Base-by-base conservation (phyloP, 92 coral and sea anemone genomes). In the Blastomussa wellsi region DNA sequence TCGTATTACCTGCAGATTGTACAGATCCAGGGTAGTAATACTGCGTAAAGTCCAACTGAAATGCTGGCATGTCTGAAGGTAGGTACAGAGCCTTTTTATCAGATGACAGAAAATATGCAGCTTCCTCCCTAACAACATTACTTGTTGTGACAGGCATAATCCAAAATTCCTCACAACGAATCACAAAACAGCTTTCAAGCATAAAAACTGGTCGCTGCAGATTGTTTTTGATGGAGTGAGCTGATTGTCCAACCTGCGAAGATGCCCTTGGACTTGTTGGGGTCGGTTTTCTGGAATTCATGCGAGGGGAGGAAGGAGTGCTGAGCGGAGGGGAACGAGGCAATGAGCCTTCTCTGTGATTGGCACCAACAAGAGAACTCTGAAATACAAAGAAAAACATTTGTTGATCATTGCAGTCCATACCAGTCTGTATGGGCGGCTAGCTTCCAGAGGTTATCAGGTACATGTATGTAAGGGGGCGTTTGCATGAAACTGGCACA, bases 1-100 rank as follows among this genome's bases (percentile, higher is more conserved):
- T n/a, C 11, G 15, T 31, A 37, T 83, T 76, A 97, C 99, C 97
- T 86, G 93, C 91, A 14, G 95, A 92, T 14, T 68, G 72, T 29
- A 91, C 74, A 26, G 92, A 91, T 7, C 91, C 92, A 5, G 99
- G 99, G 60, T 95, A 97, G 74, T 95, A 97, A 65, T 97, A 97
- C 62, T 91, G 93, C 1, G 99, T 97, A 44, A 95, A 97, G 90
- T 97, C 99, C 82, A 95, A 76, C 87, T 97, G 99, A 80, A 97
- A 94, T 24, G 99, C 98, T 1, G 99, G 97, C 98, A 97, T 91
- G 67, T 97, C 99, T 9, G 94, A 82, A 37, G 99, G 99, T 41
- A 97, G 91, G 79, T 86, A 93, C 69, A 97, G 68, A 2, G 99
- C 94, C 74, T 97, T 95, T 90, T 97, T 97, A 80, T 97, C 99